These are phyloP conservation scores for Muricea muricata DNA, from an alignment of 92 coral and sea anemone genomes.

Conservation along the genomic window DNA sequence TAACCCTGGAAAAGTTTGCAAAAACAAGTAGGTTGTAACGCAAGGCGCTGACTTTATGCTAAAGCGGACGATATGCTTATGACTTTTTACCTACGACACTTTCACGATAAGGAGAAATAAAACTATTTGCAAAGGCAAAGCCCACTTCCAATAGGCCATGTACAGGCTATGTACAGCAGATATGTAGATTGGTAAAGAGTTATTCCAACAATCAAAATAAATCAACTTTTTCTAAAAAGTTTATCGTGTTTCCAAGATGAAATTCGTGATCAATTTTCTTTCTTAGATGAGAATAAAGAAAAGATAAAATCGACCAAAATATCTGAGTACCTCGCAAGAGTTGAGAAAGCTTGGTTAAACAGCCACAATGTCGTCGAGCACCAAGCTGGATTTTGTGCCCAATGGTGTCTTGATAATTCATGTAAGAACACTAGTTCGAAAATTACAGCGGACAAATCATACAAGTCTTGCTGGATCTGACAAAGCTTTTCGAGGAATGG, in stretches of 20 bases:
- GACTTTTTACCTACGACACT: too few species aligned
- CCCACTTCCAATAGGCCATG: too few species aligned
- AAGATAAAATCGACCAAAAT: constrained; percentile 72
- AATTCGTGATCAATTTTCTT: neutral
- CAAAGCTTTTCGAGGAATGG: too few species aligned
- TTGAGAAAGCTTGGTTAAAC: constrained; percentile 78
- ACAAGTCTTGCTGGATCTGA: too few species aligned
- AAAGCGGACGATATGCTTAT: neutral
- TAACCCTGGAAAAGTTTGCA: constrained; percentile 97
- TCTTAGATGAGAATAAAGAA: constrained; percentile 86
- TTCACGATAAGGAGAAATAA: too few species aligned
- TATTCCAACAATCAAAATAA: too few species aligned
- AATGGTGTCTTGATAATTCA: constrained; percentile 85
- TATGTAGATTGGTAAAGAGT: too few species aligned
- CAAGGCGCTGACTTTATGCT: neutral
- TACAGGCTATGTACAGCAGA: too few species aligned
- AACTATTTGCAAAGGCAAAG: too few species aligned
- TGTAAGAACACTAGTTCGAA: constrained; percentile 23
- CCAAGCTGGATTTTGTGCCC: constrained; percentile 97
- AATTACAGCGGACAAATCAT: too few species aligned
- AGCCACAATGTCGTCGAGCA: constrained; percentile 77
- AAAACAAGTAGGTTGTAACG: constrained; percentile 95
- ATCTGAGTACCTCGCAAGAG: constrained; percentile 67
- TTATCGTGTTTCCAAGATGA: too few species aligned
- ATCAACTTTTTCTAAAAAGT: too few species aligned